Percentiles rank a stretch among this genome's conserved stretches.
phyloP scores from a whole-genome alignment of 2,113 vertebrate genomes.

The Ciconia maguari region DNA sequence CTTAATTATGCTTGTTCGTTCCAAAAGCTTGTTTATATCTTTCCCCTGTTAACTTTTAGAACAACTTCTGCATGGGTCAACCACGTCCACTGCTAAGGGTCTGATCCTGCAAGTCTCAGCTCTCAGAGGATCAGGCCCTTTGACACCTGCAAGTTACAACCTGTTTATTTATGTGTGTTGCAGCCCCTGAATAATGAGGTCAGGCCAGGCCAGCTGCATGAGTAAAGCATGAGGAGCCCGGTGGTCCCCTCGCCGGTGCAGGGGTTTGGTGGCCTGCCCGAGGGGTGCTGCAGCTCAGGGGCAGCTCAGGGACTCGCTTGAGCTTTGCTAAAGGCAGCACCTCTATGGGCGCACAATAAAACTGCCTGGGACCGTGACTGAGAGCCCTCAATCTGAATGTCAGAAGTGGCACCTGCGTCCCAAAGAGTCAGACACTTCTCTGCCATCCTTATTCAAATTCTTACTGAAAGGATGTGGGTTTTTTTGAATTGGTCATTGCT shows the following conservation, averaged over 20 bases:
- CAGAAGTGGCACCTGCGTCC: neutral
- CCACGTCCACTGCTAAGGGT: neutral
- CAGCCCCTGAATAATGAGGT: neutral
- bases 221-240: neutral
- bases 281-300: neutral
- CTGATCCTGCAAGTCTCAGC: neutral
- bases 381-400: neutral
- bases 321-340: neutral
- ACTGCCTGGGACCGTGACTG: neutral
- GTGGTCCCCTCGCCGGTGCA: rapidly evolving
- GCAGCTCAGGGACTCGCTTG: neutral
- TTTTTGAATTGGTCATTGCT: neutral
- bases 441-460: neutral
- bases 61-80: rapidly evolving
- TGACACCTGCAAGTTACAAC: neutral
- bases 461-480: neutral
- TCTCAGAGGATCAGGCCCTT: neutral
- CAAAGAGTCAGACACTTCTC: neutral
- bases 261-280: neutral
- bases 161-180: neutral
- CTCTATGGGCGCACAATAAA: neutral
- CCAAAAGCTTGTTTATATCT: neutral
- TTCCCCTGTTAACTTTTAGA: neutral
- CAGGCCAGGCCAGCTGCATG: rapidly evolving
- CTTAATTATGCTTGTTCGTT: neutral